Evolutionary conservation across 2,113 vertebrate species (phyloP).

Genomic region (Channa maculata): DNA sequence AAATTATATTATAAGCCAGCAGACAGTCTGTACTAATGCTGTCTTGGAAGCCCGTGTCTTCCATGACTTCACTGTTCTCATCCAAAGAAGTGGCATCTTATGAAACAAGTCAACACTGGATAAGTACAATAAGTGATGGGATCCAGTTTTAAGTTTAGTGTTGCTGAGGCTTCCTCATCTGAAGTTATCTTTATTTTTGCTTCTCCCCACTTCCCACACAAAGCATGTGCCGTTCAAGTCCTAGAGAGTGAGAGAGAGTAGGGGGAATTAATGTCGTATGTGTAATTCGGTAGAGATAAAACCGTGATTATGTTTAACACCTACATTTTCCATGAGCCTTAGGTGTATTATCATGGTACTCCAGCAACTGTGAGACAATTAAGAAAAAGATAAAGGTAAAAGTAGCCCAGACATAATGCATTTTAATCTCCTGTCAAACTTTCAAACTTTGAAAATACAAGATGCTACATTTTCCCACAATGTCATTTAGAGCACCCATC

Average conservation of each 20-base stretch:
- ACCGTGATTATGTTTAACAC: neutral
- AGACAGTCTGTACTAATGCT: slow-evolving; percentile 18
- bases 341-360: neutral
- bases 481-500: too few relatives aligned
- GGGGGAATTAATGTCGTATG: too few relatives aligned
- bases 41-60: slow-evolving; percentile 36
- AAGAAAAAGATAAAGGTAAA: too few relatives aligned
- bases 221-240: neutral
- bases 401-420: too few relatives aligned
- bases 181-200: neutral
- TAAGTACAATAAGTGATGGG: slow-evolving; percentile 47
- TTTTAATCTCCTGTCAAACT: too few relatives aligned
- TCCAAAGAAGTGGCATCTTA: slow-evolving; percentile 36
- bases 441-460: too few relatives aligned
- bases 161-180: slow-evolving; percentile 6
- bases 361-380: too few relatives aligned
- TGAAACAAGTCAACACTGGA: slow-evolving; percentile 49
- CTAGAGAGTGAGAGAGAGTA: neutral
- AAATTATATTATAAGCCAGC: neutral
- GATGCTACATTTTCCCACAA: too few relatives aligned
- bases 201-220: slow-evolving; percentile 9
- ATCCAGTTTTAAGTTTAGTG: slow-evolving; percentile 37
- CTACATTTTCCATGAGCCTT: neutral
- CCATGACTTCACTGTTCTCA: slow-evolving; percentile 24
- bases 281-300: neutral